Base-by-base conservation (phyloP, 2,797 vertebrate genomes). In the Hippopotamyrus pictus region DNA sequence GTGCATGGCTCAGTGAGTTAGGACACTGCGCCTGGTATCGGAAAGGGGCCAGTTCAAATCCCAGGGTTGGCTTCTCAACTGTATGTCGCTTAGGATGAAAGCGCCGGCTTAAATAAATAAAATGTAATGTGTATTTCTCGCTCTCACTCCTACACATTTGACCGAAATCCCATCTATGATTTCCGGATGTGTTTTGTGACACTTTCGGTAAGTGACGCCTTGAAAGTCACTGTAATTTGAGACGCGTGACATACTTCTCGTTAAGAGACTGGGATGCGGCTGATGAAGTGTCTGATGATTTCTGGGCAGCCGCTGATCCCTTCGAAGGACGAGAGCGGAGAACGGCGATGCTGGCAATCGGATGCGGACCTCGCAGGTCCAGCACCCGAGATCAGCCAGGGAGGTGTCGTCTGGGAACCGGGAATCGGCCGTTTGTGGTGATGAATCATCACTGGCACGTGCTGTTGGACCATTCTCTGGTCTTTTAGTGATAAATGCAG, bases 171-270 rank as follows among this genome's bases (percentile, higher is more conserved):
- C 37, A 44, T 73, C 12, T 69, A 69, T 17, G 37, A 79, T 79
- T 79, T 79, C 73, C 33, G 73, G 73, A 41, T 79, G 73, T 79
- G 37, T 79, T 79, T 79, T 79, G 37, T 79, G 33, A 79, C 73
- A 79, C 73, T 79, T 79, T 79, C 73, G 73, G 37, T 79, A 41
- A 79, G 73, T 79, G 73, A 79, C 73, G 37, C 37, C 73, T 79
- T 41, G 73, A 79, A 79, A 79, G 73, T 79, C 37, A 79, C 73
- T 19, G 33, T 79, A 44, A 79, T 79, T 79, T 79, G 37, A 79
- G 37, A 44, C 17, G 73, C 37, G 73, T 44, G 37, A 41, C 73
- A 44, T 1, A 41, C 73, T 41, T 41, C 73, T 79, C 19, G 14
- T n/a, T 79, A 41, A n/a, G 33, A 44, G 33, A 79, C 37, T 44